Conservation (phyloP, 2,113 vertebrate genomes). For the Kryptolebias marmoratus region DNA sequence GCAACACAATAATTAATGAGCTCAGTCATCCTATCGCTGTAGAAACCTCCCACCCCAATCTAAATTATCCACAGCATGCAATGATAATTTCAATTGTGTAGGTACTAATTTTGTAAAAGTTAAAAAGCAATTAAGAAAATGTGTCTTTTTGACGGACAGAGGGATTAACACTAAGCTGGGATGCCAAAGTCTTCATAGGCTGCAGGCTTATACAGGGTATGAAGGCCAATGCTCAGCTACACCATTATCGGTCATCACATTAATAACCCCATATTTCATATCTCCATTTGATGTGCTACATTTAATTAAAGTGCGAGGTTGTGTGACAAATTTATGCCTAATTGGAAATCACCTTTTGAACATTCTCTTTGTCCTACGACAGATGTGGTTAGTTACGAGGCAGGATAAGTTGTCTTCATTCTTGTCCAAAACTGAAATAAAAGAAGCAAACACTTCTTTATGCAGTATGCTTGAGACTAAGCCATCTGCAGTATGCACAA, state of each 20-base stretch:
- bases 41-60: constrained; percentile 54
- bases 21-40: constrained; percentile 62
- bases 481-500: background rate
- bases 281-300: constrained; percentile 76
- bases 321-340: constrained; percentile 78
- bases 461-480: background rate
- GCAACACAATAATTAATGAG: constrained; percentile 78
- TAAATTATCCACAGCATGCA: constrained; percentile 62
- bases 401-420: constrained; percentile 27
- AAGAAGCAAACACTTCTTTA: background rate
- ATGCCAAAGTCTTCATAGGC: constrained; percentile 68
- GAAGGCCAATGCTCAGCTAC: constrained; percentile 56
- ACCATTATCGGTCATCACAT: constrained; percentile 83
- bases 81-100: constrained; percentile 73
- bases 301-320: constrained; percentile 81
- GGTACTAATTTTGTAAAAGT: constrained; percentile 81
- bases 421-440: constrained; percentile 4
- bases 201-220: constrained; percentile 44
- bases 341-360: constrained; percentile 79
- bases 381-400: constrained; percentile 50
- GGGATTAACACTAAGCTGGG: constrained; percentile 78
- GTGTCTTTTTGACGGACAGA: constrained; percentile 73
- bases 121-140: constrained; percentile 83
- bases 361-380: constrained; percentile 52
- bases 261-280: constrained; percentile 81